Base-by-base conservation (phyloP, 1,140 invertebrate species). In the Drosophila malerkotliana region DNA sequence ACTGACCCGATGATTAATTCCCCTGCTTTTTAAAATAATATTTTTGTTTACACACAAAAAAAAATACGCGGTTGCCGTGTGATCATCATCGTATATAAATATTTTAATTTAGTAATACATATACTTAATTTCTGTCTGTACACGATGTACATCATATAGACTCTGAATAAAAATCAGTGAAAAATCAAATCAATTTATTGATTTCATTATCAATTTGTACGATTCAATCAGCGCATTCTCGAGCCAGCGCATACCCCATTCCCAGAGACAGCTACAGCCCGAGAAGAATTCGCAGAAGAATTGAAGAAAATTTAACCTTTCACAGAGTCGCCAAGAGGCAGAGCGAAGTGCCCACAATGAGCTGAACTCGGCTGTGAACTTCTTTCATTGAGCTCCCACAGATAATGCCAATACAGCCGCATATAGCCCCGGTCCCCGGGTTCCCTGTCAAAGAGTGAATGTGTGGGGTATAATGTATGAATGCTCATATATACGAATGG, bases 281-380 rank as follows among this genome's bases (percentile, higher is more conserved):
- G 56, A 64, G 61, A 77, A 73, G 83, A 83, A 87, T 87, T 87
- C 79, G 79, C 83, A 76, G 75, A 87, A 79, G 79, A 87, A 87
- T 87, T 87, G 83, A 83, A 83, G 72, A 88, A 79, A 87, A 87
- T 87, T 87, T 87, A 87, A 87, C 83, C 83, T 79, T 87, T 83
- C 69, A 48, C 56, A 71, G 67, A 32, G 4, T 56, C 34, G 7
- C 30, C 21, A n/a, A 51, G 63, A 28, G 15, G 24, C 21, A 15
- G 30, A 24, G 56, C 21, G 28, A 41, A 72, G 82, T 69, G 72
- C 79, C 77, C 82, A 88, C 83, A 88, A 88, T 88, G 68, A 82
- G 69, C 83, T 87, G 76, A 88, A 76, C 83, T 87, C 59, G 71
- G 53, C 74, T 82, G 84, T 87, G 83, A 87, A 87, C 83, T 87